Evolutionary conservation across 2,113 vertebrate genomes (phyloP).

Genomic region (Hylia prasina): DNA sequence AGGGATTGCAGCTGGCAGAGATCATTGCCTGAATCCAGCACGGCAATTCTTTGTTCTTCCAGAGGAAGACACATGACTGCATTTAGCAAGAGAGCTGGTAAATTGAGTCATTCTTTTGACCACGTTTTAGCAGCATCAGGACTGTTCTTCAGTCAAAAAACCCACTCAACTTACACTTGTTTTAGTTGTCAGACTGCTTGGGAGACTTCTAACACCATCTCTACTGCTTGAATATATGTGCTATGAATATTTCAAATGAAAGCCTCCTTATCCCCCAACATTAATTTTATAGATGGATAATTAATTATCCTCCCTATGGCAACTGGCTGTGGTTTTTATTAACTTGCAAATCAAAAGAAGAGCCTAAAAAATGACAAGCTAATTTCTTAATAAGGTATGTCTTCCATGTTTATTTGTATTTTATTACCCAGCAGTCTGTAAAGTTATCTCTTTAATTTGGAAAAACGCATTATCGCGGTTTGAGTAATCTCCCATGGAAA

Average conservation of each 20-base stretch:
- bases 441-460: conserved; percentile 52
- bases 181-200: background rate
- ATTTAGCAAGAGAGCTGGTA: background rate
- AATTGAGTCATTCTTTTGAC: background rate
- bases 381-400: conserved; percentile 56
- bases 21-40: background rate
- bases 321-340: conserved; percentile 50
- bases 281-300: conserved; percentile 56
- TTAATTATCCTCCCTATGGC: conserved; percentile 58
- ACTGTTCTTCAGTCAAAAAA: background rate
- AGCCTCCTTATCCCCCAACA: background rate
- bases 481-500: conserved; percentile 42
- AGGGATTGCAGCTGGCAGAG: background rate
- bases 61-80: background rate
- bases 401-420: background rate
- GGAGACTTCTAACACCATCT: background rate
- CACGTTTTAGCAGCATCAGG: background rate
- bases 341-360: conserved; percentile 66
- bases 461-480: conserved; percentile 11
- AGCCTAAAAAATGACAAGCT: conserved; percentile 48
- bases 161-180: background rate
- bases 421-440: conserved; percentile 42
- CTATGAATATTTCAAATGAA: background rate
- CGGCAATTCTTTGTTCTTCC: background rate
- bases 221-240: background rate